Evolutionary conservation across 2,113 vertebrate genomes (phyloP).

Genomic region (Okapia johnstoni): DNA sequence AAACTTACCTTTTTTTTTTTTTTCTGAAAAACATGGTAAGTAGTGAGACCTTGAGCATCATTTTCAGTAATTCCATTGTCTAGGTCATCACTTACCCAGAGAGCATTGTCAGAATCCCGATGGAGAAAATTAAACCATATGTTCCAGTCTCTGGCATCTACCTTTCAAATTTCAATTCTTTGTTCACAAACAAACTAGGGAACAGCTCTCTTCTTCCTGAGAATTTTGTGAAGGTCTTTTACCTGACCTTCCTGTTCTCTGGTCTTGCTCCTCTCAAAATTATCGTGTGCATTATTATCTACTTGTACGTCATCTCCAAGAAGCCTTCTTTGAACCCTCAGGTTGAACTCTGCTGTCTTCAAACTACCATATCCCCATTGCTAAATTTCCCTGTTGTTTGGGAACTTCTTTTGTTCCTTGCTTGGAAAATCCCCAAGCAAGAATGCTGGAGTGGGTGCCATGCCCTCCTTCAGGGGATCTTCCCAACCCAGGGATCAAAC

Average conservation of each 20-base stretch:
- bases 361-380: not conserved
- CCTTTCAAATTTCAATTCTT: constrained; percentile 32
- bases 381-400: not conserved
- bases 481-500: not conserved
- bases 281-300: not conserved
- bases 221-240: not conserved
- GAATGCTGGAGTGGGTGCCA: not conserved
- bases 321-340: not conserved
- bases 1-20: not conserved
- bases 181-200: not conserved
- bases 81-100: not conserved
- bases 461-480: not conserved
- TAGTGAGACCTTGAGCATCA: not conserved
- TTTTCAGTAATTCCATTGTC: not conserved
- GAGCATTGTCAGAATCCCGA: not conserved
- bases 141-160: not conserved
- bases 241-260: not conserved
- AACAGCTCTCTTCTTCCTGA: not conserved
- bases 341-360: not conserved
- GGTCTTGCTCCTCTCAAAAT: not conserved
- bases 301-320: not conserved
- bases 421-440: not conserved
- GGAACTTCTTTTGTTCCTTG: not conserved
- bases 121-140: not conserved
- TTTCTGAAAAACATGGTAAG: not conserved